Conservation (phyloP, 2,888 invertebrate species). For the Leucania comma region DNA sequence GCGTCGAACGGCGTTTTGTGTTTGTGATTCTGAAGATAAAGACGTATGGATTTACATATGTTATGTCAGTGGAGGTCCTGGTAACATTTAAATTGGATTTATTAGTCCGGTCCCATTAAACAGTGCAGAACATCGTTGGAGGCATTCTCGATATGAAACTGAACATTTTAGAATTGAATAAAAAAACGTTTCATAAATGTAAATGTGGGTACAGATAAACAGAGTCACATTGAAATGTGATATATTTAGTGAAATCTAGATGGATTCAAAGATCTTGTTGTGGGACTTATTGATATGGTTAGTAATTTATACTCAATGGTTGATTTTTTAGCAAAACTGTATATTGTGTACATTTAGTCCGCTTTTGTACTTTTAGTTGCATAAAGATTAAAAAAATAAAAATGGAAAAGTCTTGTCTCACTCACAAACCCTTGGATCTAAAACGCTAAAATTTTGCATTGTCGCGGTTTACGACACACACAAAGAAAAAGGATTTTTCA, state of each 20-base stretch:
- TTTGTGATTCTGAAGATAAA: conserved; percentile 90
- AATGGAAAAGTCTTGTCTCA: too few species aligned
- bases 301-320: background rate
- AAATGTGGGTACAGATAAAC: conserved; percentile 10
- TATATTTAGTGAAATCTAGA: conserved; percentile 1
- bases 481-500: too few species aligned
- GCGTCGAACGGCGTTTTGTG: conserved; percentile 82
- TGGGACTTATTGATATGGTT: background rate
- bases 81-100: conserved; percentile 90
- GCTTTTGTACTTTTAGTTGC: too few species aligned
- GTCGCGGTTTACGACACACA: too few species aligned
- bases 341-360: too few species aligned
- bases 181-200: conserved; percentile 52
- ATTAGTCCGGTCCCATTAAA: conserved; percentile 86
- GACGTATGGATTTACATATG: conserved; percentile 90
- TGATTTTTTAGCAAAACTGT: background rate
- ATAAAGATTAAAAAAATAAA: background rate
- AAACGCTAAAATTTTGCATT: too few species aligned
- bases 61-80: conserved; percentile 88
- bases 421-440: too few species aligned
- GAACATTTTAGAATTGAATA: conserved; percentile 59
- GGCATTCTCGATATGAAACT: conserved; percentile 74
- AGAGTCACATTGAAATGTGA: background rate
- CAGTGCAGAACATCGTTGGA: conserved; percentile 81
- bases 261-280: background rate